Base-by-base conservation (phyloP, 2,888 invertebrate genomes). In the Parascotia fuliginaria region DNA sequence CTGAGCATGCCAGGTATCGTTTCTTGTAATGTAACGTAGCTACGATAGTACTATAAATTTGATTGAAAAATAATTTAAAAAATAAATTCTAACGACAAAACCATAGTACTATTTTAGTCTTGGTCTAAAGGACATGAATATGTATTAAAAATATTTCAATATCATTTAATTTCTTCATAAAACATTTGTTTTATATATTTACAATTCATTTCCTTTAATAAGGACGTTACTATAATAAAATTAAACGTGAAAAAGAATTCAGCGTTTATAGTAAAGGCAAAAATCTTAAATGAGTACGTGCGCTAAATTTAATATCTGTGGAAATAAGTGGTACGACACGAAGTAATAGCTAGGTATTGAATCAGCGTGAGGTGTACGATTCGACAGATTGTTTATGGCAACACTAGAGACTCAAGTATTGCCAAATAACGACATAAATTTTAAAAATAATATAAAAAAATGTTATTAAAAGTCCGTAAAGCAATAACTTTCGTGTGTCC, bases 251-350 rank as follows among this genome's bases (percentile, higher is more conserved):
- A 60, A n/a, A 62, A 55, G 46, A 63, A 67, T 40, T 47, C 41
- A 57, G 55, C 63, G 29, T 40, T 53, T 57, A 54, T 44, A 43
- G 46, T 50, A 52, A 59, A 58, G 48, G 55, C 65, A 55, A 53
- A 46, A 55, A 53, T 57, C 45, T 54, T 37, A 59, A 54, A 50
- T 39, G 50, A 52, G 50, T 51, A 58, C 60, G 68, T 68, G 68
- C 68, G 53, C 66, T 68, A 63, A 60, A 24, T 24, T 52, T 51
- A 60, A 42, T 55, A 69, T 58, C 56, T 58, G 66, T 65, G 68
- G 60, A 46, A 58, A 56, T 56, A 56, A 51, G 65, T 65, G 69
- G 61, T 55, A 65, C 70, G 66, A 68, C 67, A 68, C 62, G 55
- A 48, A 68, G 53, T 52, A 57, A 65, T 62, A 60, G 64, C 55